Evolutionary conservation across 1,140 invertebrate species (phyloP).

Genomic region (Aradophagus sp.): DNA sequence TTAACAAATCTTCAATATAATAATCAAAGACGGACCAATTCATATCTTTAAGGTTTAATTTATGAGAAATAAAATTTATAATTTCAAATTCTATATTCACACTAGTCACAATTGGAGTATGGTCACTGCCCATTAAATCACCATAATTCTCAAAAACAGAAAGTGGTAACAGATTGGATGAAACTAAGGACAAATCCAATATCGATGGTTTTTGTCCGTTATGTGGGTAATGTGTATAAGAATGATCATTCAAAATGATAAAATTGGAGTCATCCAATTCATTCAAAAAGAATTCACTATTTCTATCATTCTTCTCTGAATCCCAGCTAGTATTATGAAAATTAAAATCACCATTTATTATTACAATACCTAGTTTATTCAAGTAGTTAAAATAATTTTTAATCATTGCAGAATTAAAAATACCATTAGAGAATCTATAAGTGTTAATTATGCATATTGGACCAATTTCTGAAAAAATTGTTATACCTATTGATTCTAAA

Average conservation of each 20-base stretch:
- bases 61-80: background rate
- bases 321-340: too few relatives aligned
- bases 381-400: background rate
- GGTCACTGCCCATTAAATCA: conserved; percentile 16
- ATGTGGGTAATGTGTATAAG: conserved; percentile 14
- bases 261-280: background rate
- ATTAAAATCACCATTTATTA: too few relatives aligned
- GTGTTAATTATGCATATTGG: conserved; percentile 4
- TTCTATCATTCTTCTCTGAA: background rate
- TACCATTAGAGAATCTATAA: background rate
- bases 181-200: conserved; percentile 3
- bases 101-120: background rate
- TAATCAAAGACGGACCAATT: background rate
- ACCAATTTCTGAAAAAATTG: too few relatives aligned
- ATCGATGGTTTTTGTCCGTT: conserved; percentile 10
- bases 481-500: too few relatives aligned
- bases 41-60: background rate
- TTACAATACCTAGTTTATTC: background rate
- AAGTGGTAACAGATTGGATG: background rate
- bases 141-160: background rate
- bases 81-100: background rate
- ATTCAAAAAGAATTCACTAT: background rate
- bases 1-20: too few relatives aligned
- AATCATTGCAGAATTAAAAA: background rate
- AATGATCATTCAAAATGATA: conserved; percentile 1